Evolutionary conservation across 2,888 invertebrate genomes (phyloP), one percentile per base, ranked within the genome.

Genomic region (Hypomecis punctinalis): DNA sequence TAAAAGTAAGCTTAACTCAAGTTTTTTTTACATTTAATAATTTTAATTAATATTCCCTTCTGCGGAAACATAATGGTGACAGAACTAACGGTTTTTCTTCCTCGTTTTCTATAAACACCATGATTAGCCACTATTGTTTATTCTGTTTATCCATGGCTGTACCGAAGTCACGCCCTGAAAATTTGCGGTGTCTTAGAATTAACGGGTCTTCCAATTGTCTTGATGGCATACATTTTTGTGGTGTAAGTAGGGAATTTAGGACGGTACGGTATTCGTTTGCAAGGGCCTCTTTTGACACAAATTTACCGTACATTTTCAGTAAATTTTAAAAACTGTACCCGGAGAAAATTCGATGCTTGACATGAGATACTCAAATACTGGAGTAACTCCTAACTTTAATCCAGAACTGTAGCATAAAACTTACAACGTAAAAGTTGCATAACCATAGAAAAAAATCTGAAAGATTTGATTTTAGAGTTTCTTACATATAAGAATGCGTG

Each of bases 81-180:
- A 45, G 47, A 43, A 1, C 54, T 73, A 73, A 73, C 73, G 72
- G 75, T 48, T 61, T 48, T 11, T 63, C 52, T 59, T 66, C 59
- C 64, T 58, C 59, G 61, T 60, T 69, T 70, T 66, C 68, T 70
- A 63, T 64, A 71, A 68, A 72, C 71, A 66, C 70, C 46, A 59
- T 73, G 72, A 77, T 81, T 78, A 79, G 36, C 10, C 40, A n/a
- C 42, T 42, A 43, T 7, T n/a, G 33, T 54, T 5, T 54, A 55
- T 46, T 46, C 55, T 10, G 13, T 43, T 45, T 23, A 23, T 36
- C 13, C 8, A 55, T 23, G 55, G 45, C 37, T 5, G 45, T 69
- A 62, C 75, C 47, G 76, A 75, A 78, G 86, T 84, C 78, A 85
- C 86, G 86, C 84, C 84, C 85, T 82, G 74, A 76, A 82, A 82